Conservation (phyloP, 2,888 invertebrate species). For the Melinaea menophilus region DNA sequence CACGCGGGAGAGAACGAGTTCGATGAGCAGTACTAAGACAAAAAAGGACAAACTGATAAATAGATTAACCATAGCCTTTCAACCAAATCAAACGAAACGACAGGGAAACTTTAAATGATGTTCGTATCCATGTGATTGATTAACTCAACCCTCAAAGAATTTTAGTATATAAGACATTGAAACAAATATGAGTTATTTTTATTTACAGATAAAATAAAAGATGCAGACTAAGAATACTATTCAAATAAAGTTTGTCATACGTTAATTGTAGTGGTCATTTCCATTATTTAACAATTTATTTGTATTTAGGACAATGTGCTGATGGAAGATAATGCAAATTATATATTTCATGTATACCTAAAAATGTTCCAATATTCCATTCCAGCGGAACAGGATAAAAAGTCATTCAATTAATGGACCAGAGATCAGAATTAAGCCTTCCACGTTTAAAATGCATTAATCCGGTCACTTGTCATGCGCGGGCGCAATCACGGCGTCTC, state of each 20-base stretch:
- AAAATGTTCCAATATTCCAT: slow-evolving; percentile 30
- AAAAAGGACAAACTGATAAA: slow-evolving; percentile 44
- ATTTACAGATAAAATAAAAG: no score
- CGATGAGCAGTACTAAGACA: slow-evolving; percentile 30
- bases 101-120: slow-evolving; percentile 5
- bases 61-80: slow-evolving; percentile 44
- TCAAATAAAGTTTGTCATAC: not conserved
- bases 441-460: slow-evolving; percentile 77
- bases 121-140: slow-evolving; percentile 5
- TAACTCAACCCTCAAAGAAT: slow-evolving; percentile 8
- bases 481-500: slow-evolving; percentile 54
- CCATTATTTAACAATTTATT: not conserved
- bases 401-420: slow-evolving; percentile 67
- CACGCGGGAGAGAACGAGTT: slow-evolving; percentile 40
- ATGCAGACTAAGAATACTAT: no score
- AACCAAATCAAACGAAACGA: slow-evolving; percentile 26
- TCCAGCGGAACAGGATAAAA: slow-evolving; percentile 48
- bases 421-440: slow-evolving; percentile 74
- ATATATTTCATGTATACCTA: slow-evolving; percentile 27
- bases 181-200: no score
- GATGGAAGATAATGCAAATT: slow-evolving; percentile 20
- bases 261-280: not conserved
- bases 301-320: slow-evolving; percentile 14
- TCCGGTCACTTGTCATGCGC: slow-evolving; percentile 75
- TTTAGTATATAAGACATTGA: not conserved